Conservation (phyloP, 2,797 vertebrate species). For the Myotis vivesi region DNA sequence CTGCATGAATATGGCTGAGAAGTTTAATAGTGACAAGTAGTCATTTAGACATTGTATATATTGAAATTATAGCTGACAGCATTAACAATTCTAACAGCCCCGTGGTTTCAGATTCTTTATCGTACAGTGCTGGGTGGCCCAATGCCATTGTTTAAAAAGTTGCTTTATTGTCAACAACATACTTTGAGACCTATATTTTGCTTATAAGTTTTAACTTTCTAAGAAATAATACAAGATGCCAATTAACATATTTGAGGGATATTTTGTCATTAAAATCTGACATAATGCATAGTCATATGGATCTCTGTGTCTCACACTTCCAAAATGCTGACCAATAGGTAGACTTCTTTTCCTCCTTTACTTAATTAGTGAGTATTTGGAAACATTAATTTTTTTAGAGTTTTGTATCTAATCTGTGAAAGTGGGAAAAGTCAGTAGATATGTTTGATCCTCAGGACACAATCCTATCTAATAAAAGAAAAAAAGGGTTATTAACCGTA, state of each 20-base stretch:
- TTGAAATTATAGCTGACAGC: background rate
- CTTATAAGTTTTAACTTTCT: background rate
- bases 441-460: background rate
- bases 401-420: background rate
- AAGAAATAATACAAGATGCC: background rate
- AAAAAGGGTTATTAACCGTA: too few species aligned
- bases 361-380: constrained; percentile 31
- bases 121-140: background rate
- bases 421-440: background rate
- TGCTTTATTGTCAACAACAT: background rate
- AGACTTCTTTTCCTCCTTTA: background rate
- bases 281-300: background rate
- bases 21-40: background rate
- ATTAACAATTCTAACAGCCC: background rate
- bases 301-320: constrained; percentile 23
- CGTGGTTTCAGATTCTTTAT: background rate
- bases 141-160: background rate
- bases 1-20: background rate
- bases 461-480: too few species aligned
- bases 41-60: background rate
- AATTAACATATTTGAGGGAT: background rate
- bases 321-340: background rate
- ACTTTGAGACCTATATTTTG: background rate
- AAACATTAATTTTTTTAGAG: background rate
- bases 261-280: constrained; percentile 50